Evolutionary conservation across 2,888 invertebrate genomes (phyloP).

Genomic region (Helobdella robusta): DNA sequence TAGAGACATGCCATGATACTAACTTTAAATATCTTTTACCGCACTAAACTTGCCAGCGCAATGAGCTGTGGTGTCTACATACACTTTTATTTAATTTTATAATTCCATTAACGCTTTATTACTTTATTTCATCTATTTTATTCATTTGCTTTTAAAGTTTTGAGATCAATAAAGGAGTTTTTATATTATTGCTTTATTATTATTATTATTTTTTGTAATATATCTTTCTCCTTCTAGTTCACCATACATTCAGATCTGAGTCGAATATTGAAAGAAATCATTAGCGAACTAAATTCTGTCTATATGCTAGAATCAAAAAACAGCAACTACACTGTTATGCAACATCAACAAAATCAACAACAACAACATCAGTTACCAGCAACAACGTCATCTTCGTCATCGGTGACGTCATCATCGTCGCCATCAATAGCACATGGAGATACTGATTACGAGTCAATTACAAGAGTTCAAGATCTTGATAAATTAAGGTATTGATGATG

Average conservation of each 20-base stretch:
- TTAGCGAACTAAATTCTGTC: not conserved
- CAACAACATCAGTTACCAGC: too few species aligned
- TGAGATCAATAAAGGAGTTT: not conserved
- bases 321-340: too few species aligned
- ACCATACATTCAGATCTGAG: not conserved
- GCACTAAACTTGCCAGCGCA: not conserved
- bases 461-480: constrained; percentile 7
- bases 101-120: not conserved
- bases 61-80: not conserved
- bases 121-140: not conserved
- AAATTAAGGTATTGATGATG: not conserved
- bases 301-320: too few species aligned
- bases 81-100: not conserved
- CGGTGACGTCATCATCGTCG: too few species aligned
- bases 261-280: not conserved
- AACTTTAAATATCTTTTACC: too few species aligned
- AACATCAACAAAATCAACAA: too few species aligned
- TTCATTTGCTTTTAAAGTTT: not conserved
- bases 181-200: not conserved
- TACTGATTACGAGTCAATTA: too few species aligned
- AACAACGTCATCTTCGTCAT: too few species aligned
- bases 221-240: not conserved
- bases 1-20: too few species aligned
- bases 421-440: too few species aligned
- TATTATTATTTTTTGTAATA: not conserved